Evolutionary conservation across 2,113 vertebrate genomes (phyloP), one percentile per base, ranked within the genome.

Genomic region (Paradisaea rubra): DNA sequence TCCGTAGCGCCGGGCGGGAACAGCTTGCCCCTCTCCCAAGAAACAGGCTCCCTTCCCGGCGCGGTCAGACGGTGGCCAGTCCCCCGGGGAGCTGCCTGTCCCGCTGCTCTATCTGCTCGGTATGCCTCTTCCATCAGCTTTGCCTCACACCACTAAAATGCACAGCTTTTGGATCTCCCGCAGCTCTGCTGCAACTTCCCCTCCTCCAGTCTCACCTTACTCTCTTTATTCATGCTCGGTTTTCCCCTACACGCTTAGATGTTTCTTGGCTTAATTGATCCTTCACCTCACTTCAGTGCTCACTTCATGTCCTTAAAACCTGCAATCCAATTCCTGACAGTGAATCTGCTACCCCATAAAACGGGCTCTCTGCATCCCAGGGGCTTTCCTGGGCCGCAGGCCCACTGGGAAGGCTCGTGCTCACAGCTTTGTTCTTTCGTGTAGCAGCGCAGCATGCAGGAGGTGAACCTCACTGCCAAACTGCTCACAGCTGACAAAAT

Each of bases 391-490:
- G 2, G 27, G n/a, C 15, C 1, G 9, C 65, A 20, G 15, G 9
- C 22, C 22, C 3, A 2, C 27, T 6, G 23, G 53, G 33, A 54
- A 50, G 12, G 45, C 4, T 52, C 6, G 2, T 2, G 5, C 30
- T 18, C 28, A 1, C 2, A 1, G 20, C 23, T 45, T 44, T 56
- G 23, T 39, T 50, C 10, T 33, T 33, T 60, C 4, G 3, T 2
- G 9, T 5, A 14, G 45, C 42, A 20, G n/a, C 1, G 0, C 0
- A 0, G 15, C 24, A 2, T 56, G 54, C 0, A 0, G 44, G 15
- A 72, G 37, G 15, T 41, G 33, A 59, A 28, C 49, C 28, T n/a
- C 4, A 1, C 45, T 4, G 7, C 6, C 6, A 15, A 31, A 15
- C 33, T 44, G 69, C 42, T 53, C 50, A 4, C 31, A 20, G 71